Evolutionary conservation across 2,113 vertebrate species (phyloP), one percentile per base, ranked within the genome.

Genomic region (Petromus typicus): DNA sequence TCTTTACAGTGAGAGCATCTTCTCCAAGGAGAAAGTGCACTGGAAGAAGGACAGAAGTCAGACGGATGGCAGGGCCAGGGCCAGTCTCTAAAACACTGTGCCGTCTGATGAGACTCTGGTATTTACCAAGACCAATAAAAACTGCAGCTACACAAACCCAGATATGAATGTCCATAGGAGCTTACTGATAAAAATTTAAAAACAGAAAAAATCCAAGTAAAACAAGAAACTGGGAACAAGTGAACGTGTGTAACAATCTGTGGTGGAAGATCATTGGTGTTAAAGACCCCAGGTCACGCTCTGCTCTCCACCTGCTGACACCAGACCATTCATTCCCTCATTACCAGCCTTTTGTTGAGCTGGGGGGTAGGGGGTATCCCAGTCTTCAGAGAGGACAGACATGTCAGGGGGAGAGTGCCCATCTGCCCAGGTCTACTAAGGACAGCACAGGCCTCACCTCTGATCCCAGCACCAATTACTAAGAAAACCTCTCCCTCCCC

Each of bases 231-330:
- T 20, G 75, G 23, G 30, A 76, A 16, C 43, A 54, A 54, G 75
- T 34, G 48, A n/a, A 4, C 0, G 9, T 30, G 11, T 5, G 9
- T 17, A 22, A 34, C 75, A 2, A 34, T 45, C 2, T 5, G 7
- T 51, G 73, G 27, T 32, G 32, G 75, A 32, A 75, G 75, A 11
- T 51, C 48, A 2, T 3, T 34, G 30, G 30, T 30, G 5, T 34
- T 2, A 34, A 11, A n/a, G 40, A 18, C 63, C 7, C 30, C 59
- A 16, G 30, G 32, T 18, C n/a, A 20, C 43, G 3, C 27, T 43
- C 43, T 13, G 56, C 32, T 16, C 6, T 4, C 14, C 14, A 34
- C 30, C 48, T 10, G 10, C 6, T 13, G 27, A 25, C 57, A 8
- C 1, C 10, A 30, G 79, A 27, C 7, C n/a, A 37, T 16, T 13